Evolutionary conservation across 1,140 invertebrate species (phyloP).

Genomic region (Coptotermes formosanus): DNA sequence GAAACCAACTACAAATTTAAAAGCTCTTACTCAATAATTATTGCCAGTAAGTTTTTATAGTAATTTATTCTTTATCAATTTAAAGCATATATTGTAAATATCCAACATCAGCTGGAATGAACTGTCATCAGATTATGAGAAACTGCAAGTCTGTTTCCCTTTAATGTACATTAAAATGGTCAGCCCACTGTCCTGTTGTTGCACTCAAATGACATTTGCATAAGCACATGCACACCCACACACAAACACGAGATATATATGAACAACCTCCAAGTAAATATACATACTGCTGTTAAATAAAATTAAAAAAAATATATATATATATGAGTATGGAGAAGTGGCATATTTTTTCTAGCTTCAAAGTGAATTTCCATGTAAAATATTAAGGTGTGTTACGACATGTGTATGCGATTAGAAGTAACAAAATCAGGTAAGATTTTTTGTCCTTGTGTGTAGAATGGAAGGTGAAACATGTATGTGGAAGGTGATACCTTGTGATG

Average conservation of each 20-base stretch:
- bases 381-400: neutral
- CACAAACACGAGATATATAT: neutral
- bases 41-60: too few species aligned
- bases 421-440: neutral
- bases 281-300: neutral
- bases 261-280: neutral
- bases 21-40: too few species aligned
- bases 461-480: neutral
- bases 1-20: too few species aligned
- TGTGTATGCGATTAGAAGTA: neutral
- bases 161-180: neutral
- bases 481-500: neutral
- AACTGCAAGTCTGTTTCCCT: neutral
- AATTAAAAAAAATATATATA: neutral
- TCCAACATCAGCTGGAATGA: neutral
- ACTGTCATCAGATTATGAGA: neutral
- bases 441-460: neutral
- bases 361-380: conserved; percentile 2
- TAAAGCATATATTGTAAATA: too few species aligned
- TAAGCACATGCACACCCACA: neutral
- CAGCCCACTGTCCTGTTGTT: neutral
- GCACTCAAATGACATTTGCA: neutral
- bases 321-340: neutral
- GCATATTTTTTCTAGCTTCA: conserved; percentile 8
- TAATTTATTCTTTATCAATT: too few species aligned